Evolutionary conservation across 2,888 invertebrate genomes (phyloP).

Genomic region (Ormyrus labotus): DNA sequence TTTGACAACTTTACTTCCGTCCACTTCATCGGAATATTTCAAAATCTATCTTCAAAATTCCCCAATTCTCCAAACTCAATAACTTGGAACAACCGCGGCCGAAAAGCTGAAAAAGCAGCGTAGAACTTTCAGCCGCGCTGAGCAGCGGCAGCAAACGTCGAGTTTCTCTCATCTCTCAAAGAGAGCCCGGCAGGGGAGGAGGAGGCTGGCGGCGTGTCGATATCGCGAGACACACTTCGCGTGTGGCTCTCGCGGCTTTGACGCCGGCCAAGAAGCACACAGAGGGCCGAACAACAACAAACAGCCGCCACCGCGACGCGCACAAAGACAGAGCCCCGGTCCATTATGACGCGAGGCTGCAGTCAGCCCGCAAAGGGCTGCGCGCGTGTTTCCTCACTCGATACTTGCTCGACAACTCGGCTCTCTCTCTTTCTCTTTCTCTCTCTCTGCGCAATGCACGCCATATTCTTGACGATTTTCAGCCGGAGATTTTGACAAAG

Average conservation of each 20-base stretch:
- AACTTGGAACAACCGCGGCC: too few relatives aligned
- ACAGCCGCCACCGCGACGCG: not conserved
- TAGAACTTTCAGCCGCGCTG: too few relatives aligned
- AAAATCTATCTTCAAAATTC: too few relatives aligned
- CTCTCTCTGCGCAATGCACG: too few relatives aligned
- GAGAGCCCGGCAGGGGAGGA: too few relatives aligned
- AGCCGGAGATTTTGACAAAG: not conserved
- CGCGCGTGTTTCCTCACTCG: conserved; percentile 25
- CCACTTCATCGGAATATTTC: too few relatives aligned
- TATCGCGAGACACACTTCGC: not conserved
- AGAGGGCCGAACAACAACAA: conserved; percentile 28
- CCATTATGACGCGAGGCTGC: conserved; percentile 23
- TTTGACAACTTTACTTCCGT: too few relatives aligned
- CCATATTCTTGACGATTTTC: conserved; percentile 14
- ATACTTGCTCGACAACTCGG: conserved; percentile 16
- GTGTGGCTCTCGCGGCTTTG: not conserved
- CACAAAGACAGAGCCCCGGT: conserved; percentile 9
- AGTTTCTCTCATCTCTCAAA: too few relatives aligned
- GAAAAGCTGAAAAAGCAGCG: too few relatives aligned
- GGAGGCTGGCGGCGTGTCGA: conserved; percentile 8
- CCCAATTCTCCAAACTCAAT: too few relatives aligned
- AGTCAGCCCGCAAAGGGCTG: conserved; percentile 3
- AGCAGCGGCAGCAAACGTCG: too few relatives aligned
- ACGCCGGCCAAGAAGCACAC: conserved; percentile 17
- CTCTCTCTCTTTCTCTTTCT: too few relatives aligned